These are phyloP conservation scores for Capreolus pygargus DNA, from an alignment of 2,113 vertebrate genomes.

Conservation along the genomic window DNA sequence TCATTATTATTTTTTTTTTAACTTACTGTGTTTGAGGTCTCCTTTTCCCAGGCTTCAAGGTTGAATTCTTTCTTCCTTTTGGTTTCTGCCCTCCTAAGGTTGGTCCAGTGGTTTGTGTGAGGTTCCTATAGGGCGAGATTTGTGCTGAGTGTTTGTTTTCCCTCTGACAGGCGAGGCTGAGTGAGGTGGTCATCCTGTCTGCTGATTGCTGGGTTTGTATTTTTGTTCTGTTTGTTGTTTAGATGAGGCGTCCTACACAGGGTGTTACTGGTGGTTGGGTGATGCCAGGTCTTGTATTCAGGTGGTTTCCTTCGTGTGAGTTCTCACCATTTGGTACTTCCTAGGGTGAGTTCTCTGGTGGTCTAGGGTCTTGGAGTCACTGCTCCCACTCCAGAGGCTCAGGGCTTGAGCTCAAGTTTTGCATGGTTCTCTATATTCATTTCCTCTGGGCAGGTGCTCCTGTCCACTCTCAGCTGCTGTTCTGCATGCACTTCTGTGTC, in stretches of 20 bases:
- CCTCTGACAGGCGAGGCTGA: neutral
- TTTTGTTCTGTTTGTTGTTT: neutral
- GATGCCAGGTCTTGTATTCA: neutral
- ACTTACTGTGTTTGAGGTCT: neutral
- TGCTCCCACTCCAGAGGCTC: neutral
- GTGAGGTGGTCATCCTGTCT: neutral
- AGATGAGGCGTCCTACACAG: neutral
- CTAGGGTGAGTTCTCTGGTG: neutral
- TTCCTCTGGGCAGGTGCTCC: neutral
- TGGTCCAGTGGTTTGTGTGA: neutral
- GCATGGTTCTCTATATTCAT: accelerated
- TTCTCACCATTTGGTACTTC: neutral
- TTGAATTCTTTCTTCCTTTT: neutral
- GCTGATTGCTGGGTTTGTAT: neutral
- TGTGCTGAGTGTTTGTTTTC: neutral
- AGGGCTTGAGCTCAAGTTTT: neutral
- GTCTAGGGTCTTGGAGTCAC: neutral
- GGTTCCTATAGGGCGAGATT: neutral
- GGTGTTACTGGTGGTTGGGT: neutral
- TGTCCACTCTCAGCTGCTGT: neutral
- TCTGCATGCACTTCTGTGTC: neutral
- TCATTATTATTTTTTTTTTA: neutral
- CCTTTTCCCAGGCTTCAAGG: neutral
- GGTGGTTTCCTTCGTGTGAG: neutral
- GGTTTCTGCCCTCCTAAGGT: neutral